Evolutionary conservation across 2,797 vertebrate species (phyloP).

Genomic region (Pipistrellus pygmaeus): DNA sequence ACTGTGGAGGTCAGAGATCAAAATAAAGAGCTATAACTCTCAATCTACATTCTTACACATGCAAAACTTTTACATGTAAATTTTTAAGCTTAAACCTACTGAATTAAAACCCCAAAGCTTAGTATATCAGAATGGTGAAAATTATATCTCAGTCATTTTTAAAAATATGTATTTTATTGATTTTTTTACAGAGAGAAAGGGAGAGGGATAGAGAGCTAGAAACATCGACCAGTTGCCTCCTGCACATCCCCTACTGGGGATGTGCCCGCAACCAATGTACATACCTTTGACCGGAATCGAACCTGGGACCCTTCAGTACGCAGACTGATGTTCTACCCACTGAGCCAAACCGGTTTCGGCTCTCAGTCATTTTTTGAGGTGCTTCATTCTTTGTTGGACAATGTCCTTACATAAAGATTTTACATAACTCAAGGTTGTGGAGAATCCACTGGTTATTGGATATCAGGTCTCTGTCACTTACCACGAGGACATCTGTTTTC

Average conservation of each 20-base stretch:
- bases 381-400: neutral
- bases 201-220: no score
- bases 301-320: no score
- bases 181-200: no score
- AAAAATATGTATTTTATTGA: no score
- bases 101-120: slow-evolving; percentile 20
- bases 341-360: no score
- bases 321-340: no score
- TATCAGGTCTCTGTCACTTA: neutral
- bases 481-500: neutral
- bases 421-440: neutral
- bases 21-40: neutral
- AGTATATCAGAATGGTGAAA: neutral
- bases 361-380: neutral
- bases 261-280: no score
- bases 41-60: neutral
- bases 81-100: neutral
- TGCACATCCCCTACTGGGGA: no score
- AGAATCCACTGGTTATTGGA: neutral
- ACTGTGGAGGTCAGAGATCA: slow-evolving; percentile 13
- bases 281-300: no score
- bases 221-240: no score
- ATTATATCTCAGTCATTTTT: neutral
- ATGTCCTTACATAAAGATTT: neutral
- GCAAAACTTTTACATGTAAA: neutral